Base-by-base conservation (phyloP, 1,140 invertebrate species). In the Calephelis virginiensis region DNA sequence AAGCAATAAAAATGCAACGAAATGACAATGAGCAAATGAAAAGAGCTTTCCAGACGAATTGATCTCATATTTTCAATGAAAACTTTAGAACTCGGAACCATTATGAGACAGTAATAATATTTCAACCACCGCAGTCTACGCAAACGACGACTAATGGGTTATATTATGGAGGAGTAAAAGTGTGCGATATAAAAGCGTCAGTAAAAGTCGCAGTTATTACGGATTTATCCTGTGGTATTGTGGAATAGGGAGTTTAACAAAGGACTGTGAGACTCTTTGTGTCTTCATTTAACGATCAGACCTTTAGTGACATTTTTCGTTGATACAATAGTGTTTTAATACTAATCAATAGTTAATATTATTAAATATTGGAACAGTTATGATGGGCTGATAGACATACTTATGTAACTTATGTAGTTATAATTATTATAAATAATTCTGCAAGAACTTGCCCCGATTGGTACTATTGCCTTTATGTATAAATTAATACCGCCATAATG, bases 41-140 rank as follows among this genome's bases (percentile, higher is more conserved):
- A 53, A 17, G 49, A 53, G 14, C 14, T 53, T 53, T 9, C 49
- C 49, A 53, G 49, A 53, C 49, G 49, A 53, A 53, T 53, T 53
- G 49, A 53, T 17, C 49, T 53, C 49, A 53, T 28, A 53, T 53
- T 53, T 53, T 53, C 49, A 17, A 53, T 53, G 50, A 56, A 69
- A 53, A 49, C 40, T 59, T 62, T 50, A 61, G n/a, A 61, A 40
- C 48, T 48, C 59, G 63, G 67, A 61, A 60, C 59, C 59, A 61
- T 69, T 65, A 69, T 48, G 53, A 64, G 61, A 69, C 63, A 69
- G 65, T 69, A 49, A 65, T 61, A 69, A 62, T 69, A 63, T 69
- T 69, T 64, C 46, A 53, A 59, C 43, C 62, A 45, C 56, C 61
- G 53, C 63, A 50, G 63, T 64, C 63, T 56, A 56, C 63, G 63